These are phyloP conservation scores for Nanorana parkeri DNA, from an alignment of 2,113 vertebrate species.

Conservation along the genomic window DNA sequence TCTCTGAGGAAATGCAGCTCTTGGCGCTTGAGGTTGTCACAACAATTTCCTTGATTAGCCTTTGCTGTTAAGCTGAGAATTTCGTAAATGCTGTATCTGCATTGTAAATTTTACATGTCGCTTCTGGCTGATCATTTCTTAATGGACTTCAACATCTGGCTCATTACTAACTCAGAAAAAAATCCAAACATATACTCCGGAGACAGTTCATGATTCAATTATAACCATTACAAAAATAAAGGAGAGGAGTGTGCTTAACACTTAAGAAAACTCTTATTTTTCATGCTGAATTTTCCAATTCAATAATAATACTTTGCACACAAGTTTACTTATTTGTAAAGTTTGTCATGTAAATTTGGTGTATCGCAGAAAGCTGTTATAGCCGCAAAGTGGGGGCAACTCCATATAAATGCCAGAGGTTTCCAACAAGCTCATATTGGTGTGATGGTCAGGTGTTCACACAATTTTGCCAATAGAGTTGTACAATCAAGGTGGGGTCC, in stretches of 20 bases:
- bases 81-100: constrained; percentile 42
- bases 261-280: no score
- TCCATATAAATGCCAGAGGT: no score
- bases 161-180: constrained; percentile 27
- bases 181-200: background rate
- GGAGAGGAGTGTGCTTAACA: background rate
- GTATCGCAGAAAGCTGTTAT: no score
- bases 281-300: no score
- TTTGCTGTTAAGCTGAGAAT: constrained; percentile 39
- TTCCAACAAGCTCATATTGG: no score
- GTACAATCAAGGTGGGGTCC: no score
- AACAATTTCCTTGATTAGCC: constrained; percentile 38
- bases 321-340: no score
- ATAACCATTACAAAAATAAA: constrained; percentile 1
- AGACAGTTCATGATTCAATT: background rate
- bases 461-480: no score
- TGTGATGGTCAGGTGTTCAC: no score
- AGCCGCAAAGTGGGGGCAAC: no score
- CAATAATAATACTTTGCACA: no score
- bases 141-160: constrained; percentile 42
- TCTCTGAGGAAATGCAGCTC: constrained; percentile 10
- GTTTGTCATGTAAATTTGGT: no score
- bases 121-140: constrained; percentile 17
- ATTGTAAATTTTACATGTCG: constrained; percentile 37
- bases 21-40: constrained; percentile 36